A percentile compares a stretch with the other conserved stretches of the same genome.
These are phyloP conservation scores for Lucilia sericata DNA, from an alignment of 1,140 invertebrate genomes.

Conservation along the genomic window DNA sequence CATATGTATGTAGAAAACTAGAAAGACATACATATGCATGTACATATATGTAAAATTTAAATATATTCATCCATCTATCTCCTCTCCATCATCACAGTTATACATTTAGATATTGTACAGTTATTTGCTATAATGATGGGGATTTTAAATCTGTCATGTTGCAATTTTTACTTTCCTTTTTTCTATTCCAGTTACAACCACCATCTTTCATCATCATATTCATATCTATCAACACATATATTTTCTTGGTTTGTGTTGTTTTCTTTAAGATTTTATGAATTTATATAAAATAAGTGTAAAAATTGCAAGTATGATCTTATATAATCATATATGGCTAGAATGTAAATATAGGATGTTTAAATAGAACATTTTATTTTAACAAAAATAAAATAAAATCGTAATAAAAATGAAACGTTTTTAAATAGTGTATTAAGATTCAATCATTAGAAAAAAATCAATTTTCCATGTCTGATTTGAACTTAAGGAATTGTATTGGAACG, in stretches of 20 bases:
- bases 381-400: too few species aligned
- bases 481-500: too few species aligned
- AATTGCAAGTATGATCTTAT: not conserved
- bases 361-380: too few species aligned
- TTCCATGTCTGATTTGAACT: too few species aligned
- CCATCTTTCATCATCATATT: not conserved
- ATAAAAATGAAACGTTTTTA: too few species aligned
- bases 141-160: not conserved
- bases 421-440: too few species aligned
- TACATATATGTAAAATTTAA: not conserved
- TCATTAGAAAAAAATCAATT: too few species aligned
- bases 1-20: not conserved
- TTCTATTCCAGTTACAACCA: not conserved
- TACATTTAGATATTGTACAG: not conserved
- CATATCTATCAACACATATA: not conserved
- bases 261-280: not conserved
- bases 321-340: not conserved
- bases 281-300: not conserved
- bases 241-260: not conserved
- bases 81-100: not conserved
- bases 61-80: not conserved
- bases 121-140: constrained; percentile 11
- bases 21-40: too few species aligned
- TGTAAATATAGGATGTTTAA: too few species aligned
- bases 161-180: not conserved